phyloP scores from a whole-genome alignment of 2,888 invertebrate genomes.

The Tachystola acroxantha region DNA sequence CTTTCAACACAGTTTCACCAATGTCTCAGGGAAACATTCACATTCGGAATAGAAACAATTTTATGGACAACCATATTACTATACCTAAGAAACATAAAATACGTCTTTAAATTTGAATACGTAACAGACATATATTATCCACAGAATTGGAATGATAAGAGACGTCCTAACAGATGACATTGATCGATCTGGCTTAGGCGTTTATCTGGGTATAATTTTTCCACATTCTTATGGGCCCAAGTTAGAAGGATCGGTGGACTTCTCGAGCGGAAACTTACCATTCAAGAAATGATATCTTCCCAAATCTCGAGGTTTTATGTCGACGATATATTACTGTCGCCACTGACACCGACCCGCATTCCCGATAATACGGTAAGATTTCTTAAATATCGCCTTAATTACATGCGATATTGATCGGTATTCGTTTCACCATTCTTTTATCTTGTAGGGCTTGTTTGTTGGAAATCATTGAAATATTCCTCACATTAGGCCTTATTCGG shows the following conservation, averaged over 20 bases:
- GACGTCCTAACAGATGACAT: conserved; percentile 38
- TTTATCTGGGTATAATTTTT: conserved; percentile 60
- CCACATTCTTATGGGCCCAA: conserved; percentile 57
- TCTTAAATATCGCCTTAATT: conserved; percentile 70
- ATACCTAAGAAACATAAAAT: neutral
- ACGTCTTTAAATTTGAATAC: neutral
- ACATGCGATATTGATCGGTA: conserved; percentile 63
- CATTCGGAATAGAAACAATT: conserved; percentile 12
- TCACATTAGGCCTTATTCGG: too few species aligned
- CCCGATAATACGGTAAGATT: conserved; percentile 62
- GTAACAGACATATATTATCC: neutral
- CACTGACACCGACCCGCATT: conserved; percentile 53
- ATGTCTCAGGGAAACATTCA: conserved; percentile 16
- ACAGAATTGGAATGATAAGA: conserved; percentile 16
- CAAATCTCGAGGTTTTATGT: conserved; percentile 69
- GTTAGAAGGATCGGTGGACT: conserved; percentile 43
- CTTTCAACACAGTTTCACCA: conserved; percentile 22
- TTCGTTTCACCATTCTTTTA: conserved; percentile 52
- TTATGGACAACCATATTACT: conserved; percentile 1
- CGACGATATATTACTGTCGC: conserved; percentile 69
- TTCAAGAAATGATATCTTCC: conserved; percentile 64
- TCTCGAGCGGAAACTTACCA: conserved; percentile 61
- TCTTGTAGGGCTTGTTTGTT: conserved; percentile 38
- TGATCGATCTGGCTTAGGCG: conserved; percentile 54
- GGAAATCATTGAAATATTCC: conserved; percentile 30